phyloP scores from a whole-genome alignment of 2,888 invertebrate species.

The Phalangium opilio region DNA sequence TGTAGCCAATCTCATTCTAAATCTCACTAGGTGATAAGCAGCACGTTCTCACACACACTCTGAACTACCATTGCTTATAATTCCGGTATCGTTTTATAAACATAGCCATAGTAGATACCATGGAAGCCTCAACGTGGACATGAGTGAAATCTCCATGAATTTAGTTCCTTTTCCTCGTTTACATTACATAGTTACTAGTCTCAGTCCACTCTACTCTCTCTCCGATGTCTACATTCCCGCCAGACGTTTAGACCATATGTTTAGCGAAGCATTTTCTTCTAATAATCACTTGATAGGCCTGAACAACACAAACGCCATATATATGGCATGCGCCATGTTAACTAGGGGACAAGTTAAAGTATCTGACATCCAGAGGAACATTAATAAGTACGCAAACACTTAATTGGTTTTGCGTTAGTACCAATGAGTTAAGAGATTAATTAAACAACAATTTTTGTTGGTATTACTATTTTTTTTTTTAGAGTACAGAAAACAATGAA shows the following conservation, averaged over 20 bases:
- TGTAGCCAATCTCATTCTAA: conserved; percentile 33
- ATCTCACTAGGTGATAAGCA: conserved; percentile 30
- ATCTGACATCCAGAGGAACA: conserved; percentile 33
- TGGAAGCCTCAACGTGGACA: conserved; percentile 34
- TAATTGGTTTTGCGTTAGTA: too few species aligned
- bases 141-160: conserved; percentile 36
- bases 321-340: conserved; percentile 33
- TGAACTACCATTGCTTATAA: too few species aligned
- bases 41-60: too few species aligned
- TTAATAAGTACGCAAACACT: conserved; percentile 29
- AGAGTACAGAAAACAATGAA: conserved; percentile 18
- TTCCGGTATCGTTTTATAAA: background rate
- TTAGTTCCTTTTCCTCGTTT: conserved; percentile 34
- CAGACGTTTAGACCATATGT: conserved; percentile 33
- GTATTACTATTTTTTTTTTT: conserved; percentile 1
- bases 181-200: conserved; percentile 33
- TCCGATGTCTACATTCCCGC: conserved; percentile 26
- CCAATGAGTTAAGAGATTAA: too few species aligned
- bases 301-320: conserved; percentile 30
- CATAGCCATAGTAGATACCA: conserved; percentile 33
- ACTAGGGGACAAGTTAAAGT: conserved; percentile 32
- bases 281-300: conserved; percentile 30
- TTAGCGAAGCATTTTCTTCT: conserved; percentile 32
- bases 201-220: conserved; percentile 30
- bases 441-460: background rate